phyloP scores from a whole-genome alignment of 2,797 vertebrate species.

The Chelidonichthys spinosus region DNA sequence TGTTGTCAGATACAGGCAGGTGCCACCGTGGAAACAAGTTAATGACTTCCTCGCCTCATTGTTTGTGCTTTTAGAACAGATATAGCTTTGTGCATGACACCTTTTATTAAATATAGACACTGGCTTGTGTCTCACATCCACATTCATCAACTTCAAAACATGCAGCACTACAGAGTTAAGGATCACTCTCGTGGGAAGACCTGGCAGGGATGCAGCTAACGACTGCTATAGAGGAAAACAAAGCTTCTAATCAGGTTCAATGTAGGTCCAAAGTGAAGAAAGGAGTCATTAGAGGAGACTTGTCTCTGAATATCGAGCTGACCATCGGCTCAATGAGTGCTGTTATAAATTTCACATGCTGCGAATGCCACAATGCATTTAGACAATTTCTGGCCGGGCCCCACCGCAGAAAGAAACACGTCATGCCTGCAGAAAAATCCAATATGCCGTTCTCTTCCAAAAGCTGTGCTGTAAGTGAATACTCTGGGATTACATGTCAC shows the following conservation, averaged over 20 bases:
- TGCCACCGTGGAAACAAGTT: constrained; percentile 22
- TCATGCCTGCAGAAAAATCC: constrained; percentile 65
- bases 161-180: background rate
- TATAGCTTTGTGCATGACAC: background rate
- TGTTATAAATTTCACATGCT: constrained; percentile 26
- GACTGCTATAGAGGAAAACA: constrained; percentile 28
- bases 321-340: constrained; percentile 12
- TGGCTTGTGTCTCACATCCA: background rate
- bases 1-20: constrained; percentile 24
- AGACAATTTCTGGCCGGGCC: constrained; percentile 25
- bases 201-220: constrained; percentile 25
- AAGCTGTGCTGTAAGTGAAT: constrained; percentile 58
- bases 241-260: constrained; percentile 20
- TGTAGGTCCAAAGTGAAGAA: constrained; percentile 4
- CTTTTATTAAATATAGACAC: constrained; percentile 14
- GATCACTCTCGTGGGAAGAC: background rate
- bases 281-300: constrained; percentile 11
- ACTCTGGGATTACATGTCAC: constrained; percentile 62
- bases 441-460: constrained; percentile 58
- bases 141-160: constrained; percentile 15
- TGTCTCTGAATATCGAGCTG: constrained; percentile 11
- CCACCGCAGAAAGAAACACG: constrained; percentile 52
- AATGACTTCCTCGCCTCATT: background rate
- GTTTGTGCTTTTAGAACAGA: constrained; percentile 12
- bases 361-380: constrained; percentile 9